These are phyloP conservation scores for Venusia cambrica DNA, from an alignment of 2,888 invertebrate species.

Conservation along the genomic window DNA sequence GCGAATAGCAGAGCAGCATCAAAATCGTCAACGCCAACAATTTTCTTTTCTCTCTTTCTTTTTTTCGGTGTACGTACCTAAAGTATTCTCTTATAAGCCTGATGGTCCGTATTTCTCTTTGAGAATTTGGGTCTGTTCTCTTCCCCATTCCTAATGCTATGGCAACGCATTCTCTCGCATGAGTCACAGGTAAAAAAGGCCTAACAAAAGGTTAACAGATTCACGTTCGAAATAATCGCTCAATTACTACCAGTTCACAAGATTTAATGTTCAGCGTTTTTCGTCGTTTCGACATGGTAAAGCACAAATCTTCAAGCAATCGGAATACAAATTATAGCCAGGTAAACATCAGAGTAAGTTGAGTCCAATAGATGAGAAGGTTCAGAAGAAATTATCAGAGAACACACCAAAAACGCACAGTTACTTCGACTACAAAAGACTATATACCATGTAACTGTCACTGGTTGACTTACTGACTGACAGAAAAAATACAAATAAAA, in stretches of 20 bases:
- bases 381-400: not conserved
- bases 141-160: not conserved
- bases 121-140: not conserved
- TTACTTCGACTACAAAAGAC: not conserved
- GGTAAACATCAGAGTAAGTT: not conserved
- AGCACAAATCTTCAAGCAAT: not conserved
- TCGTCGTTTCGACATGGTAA: not conserved
- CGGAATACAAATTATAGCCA: not conserved
- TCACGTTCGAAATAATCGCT: constrained; percentile 3
- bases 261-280: not conserved
- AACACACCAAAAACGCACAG: not conserved
- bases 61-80: not conserved
- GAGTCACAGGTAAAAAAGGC: constrained; percentile 3
- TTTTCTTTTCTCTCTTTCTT: not conserved
- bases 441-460: no score
- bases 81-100: not conserved
- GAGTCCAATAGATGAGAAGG: not conserved
- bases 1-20: not conserved
- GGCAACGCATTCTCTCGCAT: not conserved
- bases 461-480: no score
- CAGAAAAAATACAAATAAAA: no score
- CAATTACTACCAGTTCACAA: not conserved
- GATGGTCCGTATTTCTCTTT: not conserved
- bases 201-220: constrained; percentile 3
- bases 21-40: not conserved